A percentile compares a stretch with the other conserved stretches of the same genome.
phyloP scores from a whole-genome alignment of 2,888 invertebrate species.

The Salticus scenicus region DNA sequence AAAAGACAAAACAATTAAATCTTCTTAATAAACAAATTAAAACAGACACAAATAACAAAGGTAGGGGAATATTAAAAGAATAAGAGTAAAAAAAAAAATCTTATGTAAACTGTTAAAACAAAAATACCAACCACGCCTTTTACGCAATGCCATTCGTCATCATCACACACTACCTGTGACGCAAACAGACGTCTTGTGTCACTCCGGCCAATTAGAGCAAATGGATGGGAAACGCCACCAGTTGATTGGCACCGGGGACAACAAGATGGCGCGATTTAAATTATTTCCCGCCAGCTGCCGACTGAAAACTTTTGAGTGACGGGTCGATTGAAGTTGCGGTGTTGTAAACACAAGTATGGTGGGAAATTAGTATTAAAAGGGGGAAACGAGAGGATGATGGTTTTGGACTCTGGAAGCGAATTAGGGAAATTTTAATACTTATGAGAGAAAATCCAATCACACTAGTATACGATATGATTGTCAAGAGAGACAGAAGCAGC shows the following conservation, averaged over 20 bases:
- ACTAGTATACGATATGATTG: background rate
- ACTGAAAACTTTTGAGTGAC: conserved; percentile 15
- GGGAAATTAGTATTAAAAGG: background rate
- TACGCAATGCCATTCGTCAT: conserved; percentile 66
- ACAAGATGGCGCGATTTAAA: conserved; percentile 62
- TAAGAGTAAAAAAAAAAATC: background rate
- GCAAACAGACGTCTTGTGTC: conserved; percentile 67
- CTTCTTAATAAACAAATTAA: too few relatives aligned
- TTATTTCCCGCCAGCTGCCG: conserved; percentile 49
- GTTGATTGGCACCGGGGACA: conserved; percentile 60
- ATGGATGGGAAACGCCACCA: conserved; percentile 60
- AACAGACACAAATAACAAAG: too few relatives aligned
- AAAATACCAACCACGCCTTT: conserved; percentile 39
- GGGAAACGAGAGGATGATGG: background rate
- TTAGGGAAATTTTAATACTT: conserved; percentile 9
- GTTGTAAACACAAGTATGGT: background rate
- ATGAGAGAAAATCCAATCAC: background rate
- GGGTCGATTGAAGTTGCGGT: conserved; percentile 3
- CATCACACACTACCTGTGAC: conserved; percentile 69
- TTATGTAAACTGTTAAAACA: background rate
- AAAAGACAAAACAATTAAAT: too few relatives aligned
- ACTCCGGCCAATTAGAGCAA: conserved; percentile 68
- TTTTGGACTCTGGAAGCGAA: background rate
- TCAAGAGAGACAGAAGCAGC: background rate
- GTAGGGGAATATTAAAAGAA: background rate